Conservation (phyloP, 2,888 invertebrate species). For the Chesias legatella region DNA sequence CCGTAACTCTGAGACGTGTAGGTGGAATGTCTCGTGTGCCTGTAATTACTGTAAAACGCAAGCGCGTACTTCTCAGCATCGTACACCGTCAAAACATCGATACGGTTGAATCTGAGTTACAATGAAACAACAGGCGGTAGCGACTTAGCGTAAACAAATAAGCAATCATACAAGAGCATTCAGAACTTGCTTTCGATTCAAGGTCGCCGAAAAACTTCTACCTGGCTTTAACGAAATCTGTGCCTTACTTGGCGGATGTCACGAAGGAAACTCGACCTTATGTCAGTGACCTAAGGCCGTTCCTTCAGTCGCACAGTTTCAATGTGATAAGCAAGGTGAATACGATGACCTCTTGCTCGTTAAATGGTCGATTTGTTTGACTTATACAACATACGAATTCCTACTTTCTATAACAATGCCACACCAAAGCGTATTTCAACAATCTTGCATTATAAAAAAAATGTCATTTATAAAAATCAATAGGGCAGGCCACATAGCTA, state of each 20-base stretch:
- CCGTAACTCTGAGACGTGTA: too few relatives aligned
- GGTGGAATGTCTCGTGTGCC: too few relatives aligned
- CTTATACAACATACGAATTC: conserved; percentile 22
- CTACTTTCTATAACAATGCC: neutral
- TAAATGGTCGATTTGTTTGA: conserved; percentile 37
- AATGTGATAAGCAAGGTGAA: conserved; percentile 40
- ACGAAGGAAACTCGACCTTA: conserved; percentile 36
- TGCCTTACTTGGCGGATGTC: conserved; percentile 32
- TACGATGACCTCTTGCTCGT: conserved; percentile 37
- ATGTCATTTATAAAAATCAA: too few relatives aligned
- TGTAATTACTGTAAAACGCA: too few relatives aligned
- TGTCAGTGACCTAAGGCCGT: conserved; percentile 25
- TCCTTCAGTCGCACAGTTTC: conserved; percentile 21
- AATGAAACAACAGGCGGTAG: conserved; percentile 22
- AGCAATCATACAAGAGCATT: conserved; percentile 35
- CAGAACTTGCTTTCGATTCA: conserved; percentile 40
- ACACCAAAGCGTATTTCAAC: too few relatives aligned
- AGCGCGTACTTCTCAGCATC: too few relatives aligned
- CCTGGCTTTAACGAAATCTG: conserved; percentile 39
- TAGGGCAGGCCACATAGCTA: too few relatives aligned
- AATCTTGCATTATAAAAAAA: too few relatives aligned
- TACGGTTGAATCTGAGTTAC: neutral
- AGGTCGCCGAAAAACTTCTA: conserved; percentile 48
- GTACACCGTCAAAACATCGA: too few relatives aligned
- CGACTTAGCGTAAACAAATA: conserved; percentile 36